Base-by-base conservation (phyloP, 2,888 invertebrate genomes). In the Zygothrica quintamaculata region DNA sequence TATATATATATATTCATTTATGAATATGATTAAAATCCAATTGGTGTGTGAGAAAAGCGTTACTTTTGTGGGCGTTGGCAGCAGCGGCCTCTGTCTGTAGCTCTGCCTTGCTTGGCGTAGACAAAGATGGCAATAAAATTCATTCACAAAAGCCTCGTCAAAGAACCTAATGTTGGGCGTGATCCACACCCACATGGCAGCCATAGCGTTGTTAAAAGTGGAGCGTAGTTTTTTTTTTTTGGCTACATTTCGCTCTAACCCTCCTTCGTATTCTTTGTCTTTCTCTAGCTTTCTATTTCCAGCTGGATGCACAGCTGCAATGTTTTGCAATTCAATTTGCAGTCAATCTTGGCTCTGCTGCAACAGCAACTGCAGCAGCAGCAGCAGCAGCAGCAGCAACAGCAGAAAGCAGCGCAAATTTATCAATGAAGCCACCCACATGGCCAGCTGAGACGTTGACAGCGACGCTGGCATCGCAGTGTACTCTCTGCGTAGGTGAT, bases 381-480 rank as follows among this genome's bases (percentile, higher is more conserved):
- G 39, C 26, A 31, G 51, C 62, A 18, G 7, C 7, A 5, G 39
- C 13, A 18, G 39, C 25, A 31, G 50, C 55, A 51, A 53, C 52
- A 33, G 48, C 53, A 43, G 46, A 18, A 26, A 64, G 36, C 53
- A 43, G 36, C 48, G 18, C 53, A 53, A 81, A 86, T 88, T 89
- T 89, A 88, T 89, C 88, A 89, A 89, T 89, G 89, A 82, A 89
- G 67, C 81, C 88, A 80, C 89, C 89, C 85, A 89, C 90, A 69
- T 57, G 13, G 42, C 51, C 77, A 66, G 53, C 59, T 46, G 46
- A 31, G 52, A 43, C 62, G 62, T 15, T 9, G 53, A 55, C 68
- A 37, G 34, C 57, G 62, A 57, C 70, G 62, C 44, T 44, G 55
- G 33, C 77, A 18, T 60, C 57, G 52, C 37, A 65, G 57, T 36